Evolutionary conservation across 2,797 vertebrate species (phyloP), one percentile per base, ranked within the genome.

Genomic region (Hoplostethus mediterraneus): DNA sequence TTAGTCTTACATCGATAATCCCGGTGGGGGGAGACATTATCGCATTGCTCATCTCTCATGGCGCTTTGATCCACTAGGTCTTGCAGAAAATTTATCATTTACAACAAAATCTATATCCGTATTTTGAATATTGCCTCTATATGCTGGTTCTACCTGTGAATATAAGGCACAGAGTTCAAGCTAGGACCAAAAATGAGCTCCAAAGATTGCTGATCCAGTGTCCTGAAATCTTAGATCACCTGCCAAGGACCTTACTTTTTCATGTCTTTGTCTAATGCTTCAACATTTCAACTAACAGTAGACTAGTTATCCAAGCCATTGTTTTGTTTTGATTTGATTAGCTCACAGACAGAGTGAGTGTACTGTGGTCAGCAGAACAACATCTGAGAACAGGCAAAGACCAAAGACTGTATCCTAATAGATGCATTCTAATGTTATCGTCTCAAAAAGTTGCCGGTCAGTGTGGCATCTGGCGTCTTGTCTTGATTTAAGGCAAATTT

Each of bases 1-100:
- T 88, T 86, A 66, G 75, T 88, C 83, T 83, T 69, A 59, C 31
- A 67, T 79, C 60, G 77, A 56, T 80, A 36, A 70, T 61, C 49
- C 54, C 77, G 4, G 17, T 71, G 56, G 21, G 65, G 67, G 63
- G 33, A 63, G 72, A 83, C n/a, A 17, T 80, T 76, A 85, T 79
- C 44, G 71, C 73, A 59, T 70, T 49, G 64, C 64, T 70, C 11
- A 55, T 67, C 56, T 81, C 45, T 60, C 16, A 52, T 9, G 63
- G 55, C 12, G 4, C 51, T 67, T 62, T 66, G 17, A 58, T 67
- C 14, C 13, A 52, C 21, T 28, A n/a, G 12, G 31, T 9, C 48
- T 21, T 42, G 13, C 42, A 12, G 33, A 44, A 30, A 49, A 51
- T 63, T 49, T 30, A 36, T 61, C 8, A 52, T 63, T 17, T 40